Conservation (phyloP, 2,888 invertebrate species). For the Leucozona laternaria region DNA sequence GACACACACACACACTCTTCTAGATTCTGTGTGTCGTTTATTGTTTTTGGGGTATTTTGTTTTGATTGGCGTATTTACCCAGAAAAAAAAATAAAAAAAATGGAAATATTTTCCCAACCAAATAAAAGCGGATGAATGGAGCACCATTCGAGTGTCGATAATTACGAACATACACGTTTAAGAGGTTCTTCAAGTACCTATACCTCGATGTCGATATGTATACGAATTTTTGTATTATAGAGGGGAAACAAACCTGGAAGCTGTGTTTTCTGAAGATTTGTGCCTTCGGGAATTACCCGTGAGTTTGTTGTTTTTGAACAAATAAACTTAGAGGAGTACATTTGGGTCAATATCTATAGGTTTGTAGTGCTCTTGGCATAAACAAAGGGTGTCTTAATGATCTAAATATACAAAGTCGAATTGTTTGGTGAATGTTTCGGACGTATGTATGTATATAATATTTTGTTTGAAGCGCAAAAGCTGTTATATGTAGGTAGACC, state of each 20-base stretch:
- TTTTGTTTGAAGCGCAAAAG: not conserved
- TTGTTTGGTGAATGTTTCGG: not conserved
- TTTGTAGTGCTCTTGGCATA: slow-evolving; percentile 21
- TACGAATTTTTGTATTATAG: slow-evolving; percentile 7
- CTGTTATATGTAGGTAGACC: not conserved
- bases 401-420: not conserved
- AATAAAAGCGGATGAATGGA: slow-evolving; percentile 15
- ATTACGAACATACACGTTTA: slow-evolving; percentile 21
- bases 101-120: slow-evolving; percentile 26
- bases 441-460: not conserved
- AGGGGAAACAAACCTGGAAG: not conserved
- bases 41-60: slow-evolving; percentile 13
- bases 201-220: not conserved
- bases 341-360: slow-evolving; percentile 15
- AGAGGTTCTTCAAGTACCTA: slow-evolving; percentile 17
- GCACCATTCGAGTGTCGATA: slow-evolving; percentile 30
- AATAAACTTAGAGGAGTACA: slow-evolving; percentile 9
- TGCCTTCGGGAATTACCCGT: slow-evolving; percentile 4
- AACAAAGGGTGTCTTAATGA: slow-evolving; percentile 25
- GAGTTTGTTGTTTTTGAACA: slow-evolving; percentile 1
- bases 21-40: not conserved
- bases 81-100: not conserved
- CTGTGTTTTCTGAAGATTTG: slow-evolving; percentile 20
- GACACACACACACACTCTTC: not conserved
- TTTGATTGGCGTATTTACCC: slow-evolving; percentile 25